Evolutionary conservation across 1,140 invertebrate species (phyloP).

Genomic region (Gryon sp.): DNA sequence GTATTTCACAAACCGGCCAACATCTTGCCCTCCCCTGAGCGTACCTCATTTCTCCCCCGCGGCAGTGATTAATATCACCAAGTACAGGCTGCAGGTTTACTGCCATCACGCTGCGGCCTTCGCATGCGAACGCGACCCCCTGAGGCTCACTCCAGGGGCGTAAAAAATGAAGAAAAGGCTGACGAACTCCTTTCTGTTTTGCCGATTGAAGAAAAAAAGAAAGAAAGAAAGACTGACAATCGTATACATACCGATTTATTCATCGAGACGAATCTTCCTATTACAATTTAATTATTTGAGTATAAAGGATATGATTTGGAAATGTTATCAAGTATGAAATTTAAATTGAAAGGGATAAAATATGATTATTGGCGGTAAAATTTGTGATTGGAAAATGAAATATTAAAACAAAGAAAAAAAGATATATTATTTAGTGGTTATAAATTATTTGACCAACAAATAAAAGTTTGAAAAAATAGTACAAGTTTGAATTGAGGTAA

Average conservation of each 20-base stretch:
- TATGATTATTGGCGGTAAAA: no score
- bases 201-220: constrained; percentile 23
- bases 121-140: constrained; percentile 61
- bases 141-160: constrained; percentile 55
- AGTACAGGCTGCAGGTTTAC: constrained; percentile 64
- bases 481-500: no score
- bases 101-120: constrained; percentile 67
- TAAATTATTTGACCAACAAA: no score
- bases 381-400: no score
- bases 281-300: constrained; percentile 50
- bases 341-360: no score
- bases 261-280: constrained; percentile 25
- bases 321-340: no score
- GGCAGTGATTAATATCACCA: constrained; percentile 72
- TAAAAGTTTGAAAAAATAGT: no score
- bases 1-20: constrained; percentile 64
- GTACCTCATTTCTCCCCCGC: constrained; percentile 12
- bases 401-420: no score
- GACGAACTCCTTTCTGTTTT: constrained; percentile 47
- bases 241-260: constrained; percentile 20
- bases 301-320: no score
- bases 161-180: constrained; percentile 59
- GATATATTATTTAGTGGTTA: no score
- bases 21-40: not conserved
- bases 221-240: constrained; percentile 35